These are phyloP conservation scores for Brachylomia viminalis DNA, from an alignment of 2,888 invertebrate genomes.

Conservation along the genomic window DNA sequence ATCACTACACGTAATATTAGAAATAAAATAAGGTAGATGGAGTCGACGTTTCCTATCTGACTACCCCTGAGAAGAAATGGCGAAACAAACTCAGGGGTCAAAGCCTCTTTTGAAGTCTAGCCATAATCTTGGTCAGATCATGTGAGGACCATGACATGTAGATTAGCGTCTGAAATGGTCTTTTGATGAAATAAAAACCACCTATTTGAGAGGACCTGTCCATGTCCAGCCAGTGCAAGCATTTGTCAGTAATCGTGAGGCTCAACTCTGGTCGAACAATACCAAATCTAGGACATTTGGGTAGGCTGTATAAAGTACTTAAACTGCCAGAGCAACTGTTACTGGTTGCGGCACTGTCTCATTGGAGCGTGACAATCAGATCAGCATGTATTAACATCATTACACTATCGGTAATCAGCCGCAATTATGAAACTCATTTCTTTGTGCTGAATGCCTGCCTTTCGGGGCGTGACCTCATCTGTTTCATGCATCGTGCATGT, in stretches of 20 bases:
- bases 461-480: constrained; percentile 22
- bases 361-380: constrained; percentile 8
- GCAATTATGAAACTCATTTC: background rate
- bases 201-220: background rate
- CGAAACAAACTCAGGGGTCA: background rate
- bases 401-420: constrained; percentile 14
- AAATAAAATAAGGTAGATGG: background rate
- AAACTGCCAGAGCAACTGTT: background rate
- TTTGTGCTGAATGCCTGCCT: constrained; percentile 7
- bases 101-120: background rate
- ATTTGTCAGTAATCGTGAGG: background rate
- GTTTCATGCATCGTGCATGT: constrained; percentile 12
- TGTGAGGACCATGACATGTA: background rate
- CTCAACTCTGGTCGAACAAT: background rate
- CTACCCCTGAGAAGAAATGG: background rate
- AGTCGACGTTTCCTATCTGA: background rate
- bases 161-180: background rate
- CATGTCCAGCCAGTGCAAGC: background rate
- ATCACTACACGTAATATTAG: too few relatives aligned
- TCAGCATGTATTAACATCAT: constrained; percentile 12
- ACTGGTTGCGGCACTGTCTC: background rate
- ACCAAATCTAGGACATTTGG: background rate
- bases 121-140: background rate
- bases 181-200: background rate
- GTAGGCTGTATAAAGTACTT: too few relatives aligned